phyloP scores from a whole-genome alignment of 2,113 vertebrate species.

The Prolemur simus region DNA sequence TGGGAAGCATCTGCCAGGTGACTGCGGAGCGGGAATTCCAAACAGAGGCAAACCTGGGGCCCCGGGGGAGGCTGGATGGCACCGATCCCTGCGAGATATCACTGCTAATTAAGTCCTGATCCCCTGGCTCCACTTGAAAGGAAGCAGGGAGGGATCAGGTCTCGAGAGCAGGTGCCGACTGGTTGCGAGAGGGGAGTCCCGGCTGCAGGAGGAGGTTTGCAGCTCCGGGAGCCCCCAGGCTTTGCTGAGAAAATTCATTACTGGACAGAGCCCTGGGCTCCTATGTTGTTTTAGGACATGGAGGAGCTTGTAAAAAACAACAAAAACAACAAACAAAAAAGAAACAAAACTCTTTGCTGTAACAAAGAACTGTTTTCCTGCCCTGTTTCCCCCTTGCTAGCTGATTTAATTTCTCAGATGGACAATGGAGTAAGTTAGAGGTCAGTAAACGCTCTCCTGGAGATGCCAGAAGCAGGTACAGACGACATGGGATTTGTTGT shows the following conservation, averaged over 20 bases:
- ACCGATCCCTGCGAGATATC: slow-evolving; percentile 78
- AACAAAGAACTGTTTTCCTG: not conserved
- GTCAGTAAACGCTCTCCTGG: not conserved
- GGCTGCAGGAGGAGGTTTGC: slow-evolving; percentile 77
- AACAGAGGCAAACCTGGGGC: slow-evolving; percentile 84
- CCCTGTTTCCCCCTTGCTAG: not conserved
- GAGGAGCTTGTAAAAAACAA: not conserved
- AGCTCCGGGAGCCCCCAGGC: slow-evolving; percentile 51
- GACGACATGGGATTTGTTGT: slow-evolving; percentile 43
- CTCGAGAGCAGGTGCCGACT: slow-evolving; percentile 87
- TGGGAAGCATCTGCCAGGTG: slow-evolving; percentile 72
- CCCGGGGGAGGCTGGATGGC: slow-evolving; percentile 83
- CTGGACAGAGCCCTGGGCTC: slow-evolving; percentile 66
- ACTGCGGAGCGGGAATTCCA: slow-evolving; percentile 82
- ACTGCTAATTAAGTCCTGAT: slow-evolving; percentile 88
- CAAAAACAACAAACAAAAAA: not conserved
- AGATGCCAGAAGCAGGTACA: not conserved
- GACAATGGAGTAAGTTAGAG: slow-evolving; percentile 46
- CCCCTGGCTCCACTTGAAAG: slow-evolving; percentile 88
- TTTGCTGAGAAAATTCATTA: slow-evolving; percentile 73
- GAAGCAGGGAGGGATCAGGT: slow-evolving; percentile 79
- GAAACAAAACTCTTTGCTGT: not conserved
- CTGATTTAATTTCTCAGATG: slow-evolving; percentile 8
- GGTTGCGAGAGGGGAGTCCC: slow-evolving; percentile 82
- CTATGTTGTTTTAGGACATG: slow-evolving; percentile 55